phyloP scores from a whole-genome alignment of 1,140 invertebrate species.

The Mylabris phalerata region DNA sequence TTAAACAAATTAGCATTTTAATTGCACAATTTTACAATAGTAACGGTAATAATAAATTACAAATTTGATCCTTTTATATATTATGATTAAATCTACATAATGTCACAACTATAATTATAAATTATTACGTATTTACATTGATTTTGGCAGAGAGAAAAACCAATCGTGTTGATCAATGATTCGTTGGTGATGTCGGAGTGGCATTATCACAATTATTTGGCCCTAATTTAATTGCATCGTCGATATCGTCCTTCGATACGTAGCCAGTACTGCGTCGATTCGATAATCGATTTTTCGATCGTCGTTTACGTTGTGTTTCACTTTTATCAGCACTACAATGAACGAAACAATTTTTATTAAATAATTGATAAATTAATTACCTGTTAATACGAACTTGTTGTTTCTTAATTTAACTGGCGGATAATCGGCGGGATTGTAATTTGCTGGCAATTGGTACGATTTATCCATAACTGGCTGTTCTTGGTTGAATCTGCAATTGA shows the following conservation, averaged over 20 bases:
- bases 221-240: constrained; percentile 30
- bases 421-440: constrained; percentile 1
- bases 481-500: background rate
- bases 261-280: constrained; percentile 37
- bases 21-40: no score
- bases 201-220: background rate
- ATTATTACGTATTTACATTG: no score
- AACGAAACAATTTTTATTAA: background rate
- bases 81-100: no score
- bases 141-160: no score
- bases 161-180: no score
- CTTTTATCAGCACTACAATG: constrained; percentile 29
- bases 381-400: background rate
- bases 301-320: constrained; percentile 36
- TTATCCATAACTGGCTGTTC: constrained; percentile 10
- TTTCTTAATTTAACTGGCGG: background rate
- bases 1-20: no score
- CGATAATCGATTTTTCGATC: constrained; percentile 36
- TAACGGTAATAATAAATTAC: no score
- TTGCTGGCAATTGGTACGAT: constrained; percentile 1
- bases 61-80: no score
- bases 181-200: no score
- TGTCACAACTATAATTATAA: no score
- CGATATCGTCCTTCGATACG: constrained; percentile 26
- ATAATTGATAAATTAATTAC: background rate